Evolutionary conservation across 2,113 vertebrate genomes (phyloP), one percentile per base, ranked within the genome.

Genomic region (Dicrurus megarhynchus): DNA sequence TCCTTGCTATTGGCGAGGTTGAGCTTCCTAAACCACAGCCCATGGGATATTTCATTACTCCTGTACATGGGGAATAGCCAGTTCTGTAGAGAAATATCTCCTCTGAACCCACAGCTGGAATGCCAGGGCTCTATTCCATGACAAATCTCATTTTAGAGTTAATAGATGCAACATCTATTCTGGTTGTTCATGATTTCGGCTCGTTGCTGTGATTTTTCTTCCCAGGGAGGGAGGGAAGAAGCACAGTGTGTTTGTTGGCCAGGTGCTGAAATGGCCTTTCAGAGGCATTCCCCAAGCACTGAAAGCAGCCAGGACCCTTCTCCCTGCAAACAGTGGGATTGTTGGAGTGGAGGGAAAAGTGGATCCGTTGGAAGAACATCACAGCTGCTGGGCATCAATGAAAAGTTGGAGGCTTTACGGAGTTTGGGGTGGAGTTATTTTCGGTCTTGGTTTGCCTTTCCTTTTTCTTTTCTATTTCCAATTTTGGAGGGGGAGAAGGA

Each of bases 11-110:
- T 71, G 46, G 35, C 0, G 2, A 35, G 44, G 26, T 18, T 0
- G 1, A 75, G 17, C 56, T 80, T 24, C 75, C 1, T 0, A 57
- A 76, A 21, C 9, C n/a, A 9, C 27, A 0, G 0, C 1, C 49
- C 26, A 15, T 21, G 4, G 56, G 56, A 15, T 21, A 10, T 50
- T 46, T 59, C 26, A 1, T 33, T 42, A 0, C 17, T 37, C 61
- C 33, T 50, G 14, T 15, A 3, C 7, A 0, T 1, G 10, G 65
- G 32, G 33, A 55, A 21, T 9, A 26, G n/a, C 13, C 12, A 35
- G 35, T 4, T 53, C 55, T 49, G 21, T 13, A 17, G 91, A 13
- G 68, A 61, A 44, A 15, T 35, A 4, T 32, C 87, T 61, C 28
- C 11, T 14, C 63, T 15, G 47, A 46, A 22, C 18, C 52, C 4